Evolutionary conservation across 1,140 invertebrate genomes (phyloP).

Genomic region (Lanistes nyassanus): DNA sequence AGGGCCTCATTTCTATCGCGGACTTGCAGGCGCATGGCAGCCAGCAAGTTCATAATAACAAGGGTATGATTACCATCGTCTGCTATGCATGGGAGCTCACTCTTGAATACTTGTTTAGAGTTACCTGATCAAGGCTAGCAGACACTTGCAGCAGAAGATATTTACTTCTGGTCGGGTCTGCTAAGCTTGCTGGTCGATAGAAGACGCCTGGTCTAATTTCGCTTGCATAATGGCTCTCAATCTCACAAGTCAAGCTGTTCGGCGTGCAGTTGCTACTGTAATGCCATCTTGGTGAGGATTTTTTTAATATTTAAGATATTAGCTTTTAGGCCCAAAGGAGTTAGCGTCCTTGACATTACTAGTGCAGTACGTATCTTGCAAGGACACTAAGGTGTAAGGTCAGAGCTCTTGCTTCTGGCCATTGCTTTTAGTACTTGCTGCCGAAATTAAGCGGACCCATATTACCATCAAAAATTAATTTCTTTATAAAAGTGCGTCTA

Average conservation of each 20-base stretch:
- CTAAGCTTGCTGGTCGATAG: background rate
- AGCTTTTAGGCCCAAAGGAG: background rate
- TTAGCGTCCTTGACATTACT: background rate
- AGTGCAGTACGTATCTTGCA: background rate
- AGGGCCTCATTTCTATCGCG: no score
- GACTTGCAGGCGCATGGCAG: no score
- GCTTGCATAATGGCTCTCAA: constrained; percentile 1
- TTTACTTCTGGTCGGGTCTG: background rate
- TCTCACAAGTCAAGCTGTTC: constrained; percentile 10
- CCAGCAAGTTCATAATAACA: no score
- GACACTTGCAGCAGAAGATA: no score
- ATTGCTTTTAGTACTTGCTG: no score
- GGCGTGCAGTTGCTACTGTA: background rate
- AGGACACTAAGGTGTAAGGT: background rate
- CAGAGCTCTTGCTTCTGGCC: no score
- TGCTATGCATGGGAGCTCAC: background rate
- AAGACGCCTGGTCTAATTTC: no score
- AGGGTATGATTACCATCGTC: background rate
- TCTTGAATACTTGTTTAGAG: background rate
- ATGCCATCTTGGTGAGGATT: constrained; percentile 2
- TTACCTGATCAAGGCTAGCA: no score
- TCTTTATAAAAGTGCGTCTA: no score
- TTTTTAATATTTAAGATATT: background rate
- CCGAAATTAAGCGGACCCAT: no score
- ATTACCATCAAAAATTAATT: no score